Percentiles rank a stretch among this genome's conserved stretches.
phyloP scores from a whole-genome alignment of 2,797 vertebrate genomes.

The Meriones psammophilus region DNA sequence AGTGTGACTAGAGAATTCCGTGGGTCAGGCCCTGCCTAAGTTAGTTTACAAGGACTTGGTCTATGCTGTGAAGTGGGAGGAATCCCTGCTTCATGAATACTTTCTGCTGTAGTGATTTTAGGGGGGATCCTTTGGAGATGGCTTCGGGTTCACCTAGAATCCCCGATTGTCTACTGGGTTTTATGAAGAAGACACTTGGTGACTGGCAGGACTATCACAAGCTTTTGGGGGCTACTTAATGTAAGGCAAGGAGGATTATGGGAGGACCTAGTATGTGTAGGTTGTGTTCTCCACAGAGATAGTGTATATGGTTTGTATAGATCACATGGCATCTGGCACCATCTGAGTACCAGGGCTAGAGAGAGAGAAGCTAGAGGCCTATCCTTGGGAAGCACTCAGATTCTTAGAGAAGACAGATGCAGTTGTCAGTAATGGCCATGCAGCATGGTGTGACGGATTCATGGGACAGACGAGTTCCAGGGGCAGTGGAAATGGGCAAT shows the following conservation, averaged over 20 bases:
- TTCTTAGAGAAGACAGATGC: background rate
- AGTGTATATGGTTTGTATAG: background rate
- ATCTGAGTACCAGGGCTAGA: background rate
- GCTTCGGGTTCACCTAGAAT: slow-evolving; percentile 30
- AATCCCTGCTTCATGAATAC: background rate
- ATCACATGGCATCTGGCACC: accelerated
- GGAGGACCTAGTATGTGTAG: background rate
- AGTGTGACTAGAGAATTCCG: background rate
- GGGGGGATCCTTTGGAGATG: background rate
- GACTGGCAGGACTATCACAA: background rate
- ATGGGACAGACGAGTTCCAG: background rate
- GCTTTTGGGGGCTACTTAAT: background rate
- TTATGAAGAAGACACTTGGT: background rate
- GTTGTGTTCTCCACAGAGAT: background rate
- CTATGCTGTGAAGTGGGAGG: too few relatives aligned
- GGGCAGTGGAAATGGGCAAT: background rate
- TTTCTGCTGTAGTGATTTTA: background rate
- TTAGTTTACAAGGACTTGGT: background rate
- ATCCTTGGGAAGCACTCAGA: background rate
- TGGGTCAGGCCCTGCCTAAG: background rate
- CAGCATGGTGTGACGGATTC: background rate
- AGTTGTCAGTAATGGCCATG: accelerated
- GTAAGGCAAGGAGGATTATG: background rate
- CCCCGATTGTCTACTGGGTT: slow-evolving; percentile 24
- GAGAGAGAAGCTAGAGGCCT: background rate